These are phyloP conservation scores for Lateolabrax maculatus DNA, from an alignment of 2,797 vertebrate genomes.

Conservation along the genomic window DNA sequence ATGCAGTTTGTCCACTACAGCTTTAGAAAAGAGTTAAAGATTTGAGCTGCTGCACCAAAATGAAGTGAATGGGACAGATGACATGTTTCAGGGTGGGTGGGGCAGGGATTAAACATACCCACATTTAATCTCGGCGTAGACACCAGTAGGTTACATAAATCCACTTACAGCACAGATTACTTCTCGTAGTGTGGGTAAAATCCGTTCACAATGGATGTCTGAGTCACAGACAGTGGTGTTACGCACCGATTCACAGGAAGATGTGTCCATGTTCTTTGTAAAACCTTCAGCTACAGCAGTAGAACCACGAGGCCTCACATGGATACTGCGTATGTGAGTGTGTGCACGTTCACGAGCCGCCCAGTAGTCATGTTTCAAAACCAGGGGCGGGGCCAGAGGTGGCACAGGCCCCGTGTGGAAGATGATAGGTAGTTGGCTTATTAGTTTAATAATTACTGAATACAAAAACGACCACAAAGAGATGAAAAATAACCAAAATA, in stretches of 20 bases:
- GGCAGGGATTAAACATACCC: constrained; percentile 68
- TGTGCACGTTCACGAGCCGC: neutral
- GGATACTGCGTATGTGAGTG: neutral
- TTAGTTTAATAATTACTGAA: neutral
- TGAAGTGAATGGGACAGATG: constrained; percentile 47
- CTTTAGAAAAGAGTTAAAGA: constrained; percentile 23
- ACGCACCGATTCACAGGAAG: constrained; percentile 44
- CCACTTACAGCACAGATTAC: constrained; percentile 77
- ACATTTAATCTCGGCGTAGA: constrained; percentile 72
- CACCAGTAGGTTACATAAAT: constrained; percentile 77
- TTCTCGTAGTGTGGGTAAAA: constrained; percentile 40
- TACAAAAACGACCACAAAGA: neutral
- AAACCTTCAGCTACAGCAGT: neutral
- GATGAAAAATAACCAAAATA: neutral
- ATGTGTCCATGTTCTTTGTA: constrained; percentile 14
- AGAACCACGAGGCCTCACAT: neutral
- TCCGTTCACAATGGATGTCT: constrained; percentile 67
- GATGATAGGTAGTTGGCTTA: neutral
- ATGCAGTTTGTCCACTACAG: neutral
- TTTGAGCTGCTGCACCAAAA: constrained; percentile 32
- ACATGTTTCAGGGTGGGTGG: constrained; percentile 27
- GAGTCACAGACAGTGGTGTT: constrained; percentile 45
- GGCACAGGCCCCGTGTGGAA: neutral
- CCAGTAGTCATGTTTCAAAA: neutral
- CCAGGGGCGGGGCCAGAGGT: neutral